Conservation (phyloP, 2,113 vertebrate species). For the Plotosus lineatus region DNA sequence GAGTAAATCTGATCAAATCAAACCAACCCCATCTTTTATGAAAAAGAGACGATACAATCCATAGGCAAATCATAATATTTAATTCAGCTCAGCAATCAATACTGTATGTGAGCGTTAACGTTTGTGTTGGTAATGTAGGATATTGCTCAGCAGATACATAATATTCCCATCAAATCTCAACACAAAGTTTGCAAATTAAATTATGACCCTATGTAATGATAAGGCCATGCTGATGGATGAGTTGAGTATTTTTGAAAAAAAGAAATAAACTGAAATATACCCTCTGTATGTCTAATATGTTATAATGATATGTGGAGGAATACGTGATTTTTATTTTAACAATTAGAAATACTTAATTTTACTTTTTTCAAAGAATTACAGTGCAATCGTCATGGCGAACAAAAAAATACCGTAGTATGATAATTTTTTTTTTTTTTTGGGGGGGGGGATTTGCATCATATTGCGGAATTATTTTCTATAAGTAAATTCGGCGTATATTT, state of each 20-base stretch:
- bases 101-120: slow-evolving; percentile 20
- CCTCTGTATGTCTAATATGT: too few species aligned
- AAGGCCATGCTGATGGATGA: neutral
- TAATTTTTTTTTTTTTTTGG: neutral
- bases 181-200: slow-evolving; percentile 13
- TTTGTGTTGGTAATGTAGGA: slow-evolving; percentile 36
- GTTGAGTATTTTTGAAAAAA: neutral
- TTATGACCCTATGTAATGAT: slow-evolving; percentile 13
- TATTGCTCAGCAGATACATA: slow-evolving; percentile 8
- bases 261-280: neutral
- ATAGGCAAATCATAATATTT: slow-evolving; percentile 33
- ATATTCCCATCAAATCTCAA: slow-evolving; percentile 28
- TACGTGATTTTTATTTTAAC: neutral
- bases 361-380: neutral
- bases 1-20: slow-evolving; percentile 56
- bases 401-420: neutral
- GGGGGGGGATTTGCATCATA: neutral
- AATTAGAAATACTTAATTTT: neutral
- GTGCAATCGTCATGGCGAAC: neutral
- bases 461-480: neutral
- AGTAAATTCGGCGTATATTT: neutral
- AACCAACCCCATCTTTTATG: slow-evolving; percentile 40
- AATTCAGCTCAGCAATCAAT: slow-evolving; percentile 15
- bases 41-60: slow-evolving; percentile 28
- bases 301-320: neutral